phyloP scores from a whole-genome alignment of 2,113 vertebrate species.

The Microtus ochrogaster region DNA sequence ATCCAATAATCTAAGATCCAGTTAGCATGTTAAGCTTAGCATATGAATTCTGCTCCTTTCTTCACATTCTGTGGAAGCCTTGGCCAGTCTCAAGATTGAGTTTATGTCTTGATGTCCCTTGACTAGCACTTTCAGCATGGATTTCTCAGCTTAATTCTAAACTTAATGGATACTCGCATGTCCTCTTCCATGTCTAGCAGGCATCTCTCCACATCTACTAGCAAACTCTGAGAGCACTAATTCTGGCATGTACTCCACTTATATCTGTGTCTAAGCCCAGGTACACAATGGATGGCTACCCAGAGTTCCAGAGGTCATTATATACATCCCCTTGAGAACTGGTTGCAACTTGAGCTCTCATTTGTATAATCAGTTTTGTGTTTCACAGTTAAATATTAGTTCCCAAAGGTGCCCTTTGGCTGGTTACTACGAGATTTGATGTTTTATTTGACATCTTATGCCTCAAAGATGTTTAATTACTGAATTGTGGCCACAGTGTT shows the following conservation, averaged over 20 bases:
- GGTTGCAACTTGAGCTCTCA: background rate
- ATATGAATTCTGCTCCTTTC: background rate
- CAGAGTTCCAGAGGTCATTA: background rate
- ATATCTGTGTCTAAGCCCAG: background rate
- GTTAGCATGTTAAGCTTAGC: background rate
- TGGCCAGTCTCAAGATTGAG: background rate
- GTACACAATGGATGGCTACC: background rate
- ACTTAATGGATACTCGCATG: background rate
- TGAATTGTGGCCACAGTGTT: conserved; percentile 30
- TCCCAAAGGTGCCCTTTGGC: background rate
- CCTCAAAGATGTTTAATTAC: conserved; percentile 53
- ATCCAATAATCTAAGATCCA: background rate
- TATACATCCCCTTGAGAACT: background rate
- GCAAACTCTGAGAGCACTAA: background rate
- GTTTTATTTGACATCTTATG: conserved; percentile 49
- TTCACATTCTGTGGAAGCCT: background rate
- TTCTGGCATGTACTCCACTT: background rate
- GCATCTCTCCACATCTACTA: background rate
- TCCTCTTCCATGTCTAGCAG: background rate
- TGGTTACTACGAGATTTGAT: conserved; percentile 43
- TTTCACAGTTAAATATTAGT: background rate
- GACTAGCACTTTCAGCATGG: background rate
- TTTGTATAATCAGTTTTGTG: conserved; percentile 22
- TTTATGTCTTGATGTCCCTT: background rate
- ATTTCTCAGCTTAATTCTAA: background rate